These are phyloP conservation scores for Molossus alvarezi DNA, from an alignment of 2,797 vertebrate species.

Conservation along the genomic window DNA sequence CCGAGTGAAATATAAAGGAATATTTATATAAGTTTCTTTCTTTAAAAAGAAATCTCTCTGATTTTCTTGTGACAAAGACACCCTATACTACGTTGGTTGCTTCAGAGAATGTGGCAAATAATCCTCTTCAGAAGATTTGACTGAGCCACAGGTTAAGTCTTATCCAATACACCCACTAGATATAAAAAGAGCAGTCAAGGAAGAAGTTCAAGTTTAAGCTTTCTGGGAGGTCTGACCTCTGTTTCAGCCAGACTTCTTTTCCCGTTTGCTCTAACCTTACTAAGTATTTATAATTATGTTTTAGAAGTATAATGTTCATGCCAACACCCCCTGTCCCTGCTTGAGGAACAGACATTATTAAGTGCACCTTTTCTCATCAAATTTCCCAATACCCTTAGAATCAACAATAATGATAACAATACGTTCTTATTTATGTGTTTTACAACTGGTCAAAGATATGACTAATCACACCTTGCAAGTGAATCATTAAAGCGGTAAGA, in stretches of 20 bases:
- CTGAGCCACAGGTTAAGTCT: background rate
- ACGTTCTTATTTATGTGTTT: slow-evolving; percentile 18
- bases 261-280: slow-evolving; percentile 11
- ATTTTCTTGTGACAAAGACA: slow-evolving; percentile 14
- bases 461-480: slow-evolving; percentile 21
- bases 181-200: background rate
- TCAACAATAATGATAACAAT: slow-evolving; percentile 3
- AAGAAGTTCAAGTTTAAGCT: slow-evolving; percentile 2
- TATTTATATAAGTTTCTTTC: slow-evolving; percentile 2
- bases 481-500: slow-evolving; percentile 60
- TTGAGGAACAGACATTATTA: background rate
- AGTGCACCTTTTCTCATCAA: background rate
- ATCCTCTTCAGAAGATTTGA: slow-evolving; percentile 20
- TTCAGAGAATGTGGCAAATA: slow-evolving; percentile 29
- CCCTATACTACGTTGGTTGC: background rate
- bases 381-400: background rate
- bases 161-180: background rate
- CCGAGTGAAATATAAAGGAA: slow-evolving; percentile 51
- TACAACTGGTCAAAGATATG: slow-evolving; percentile 45
- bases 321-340: background rate
- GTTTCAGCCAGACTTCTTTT: background rate
- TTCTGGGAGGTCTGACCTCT: slow-evolving; percentile 18
- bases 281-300: slow-evolving; percentile 37
- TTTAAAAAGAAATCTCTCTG: background rate
- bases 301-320: slow-evolving; percentile 1